Conservation (phyloP, 2,888 invertebrate species). For the Drosophila infuscata region DNA sequence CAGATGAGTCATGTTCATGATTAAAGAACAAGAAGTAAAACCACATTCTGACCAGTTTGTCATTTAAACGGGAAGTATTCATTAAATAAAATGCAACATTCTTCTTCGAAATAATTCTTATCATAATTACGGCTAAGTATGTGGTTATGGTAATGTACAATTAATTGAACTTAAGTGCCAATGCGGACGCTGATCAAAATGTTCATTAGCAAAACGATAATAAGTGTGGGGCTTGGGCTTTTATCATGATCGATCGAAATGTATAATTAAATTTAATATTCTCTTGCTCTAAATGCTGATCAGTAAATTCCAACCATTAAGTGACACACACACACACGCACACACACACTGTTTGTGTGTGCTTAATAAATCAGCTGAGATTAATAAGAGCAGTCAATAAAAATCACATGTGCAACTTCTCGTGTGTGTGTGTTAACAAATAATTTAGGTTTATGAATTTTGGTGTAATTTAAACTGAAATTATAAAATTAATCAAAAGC, state of each 20-base stretch:
- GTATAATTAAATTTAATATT: conserved; percentile 28
- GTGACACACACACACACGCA: background rate
- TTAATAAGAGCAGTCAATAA: conserved; percentile 26
- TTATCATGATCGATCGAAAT: conserved; percentile 21
- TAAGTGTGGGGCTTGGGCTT: conserved; percentile 13
- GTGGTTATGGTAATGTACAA: conserved; percentile 19
- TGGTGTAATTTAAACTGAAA: conserved; percentile 59
- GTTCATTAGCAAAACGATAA: conserved; percentile 43
- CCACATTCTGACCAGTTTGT: background rate
- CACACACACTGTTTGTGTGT: background rate
- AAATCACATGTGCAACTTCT: conserved; percentile 12
- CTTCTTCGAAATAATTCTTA: background rate
- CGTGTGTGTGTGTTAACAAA: conserved; percentile 40
- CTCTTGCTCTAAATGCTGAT: conserved; percentile 11
- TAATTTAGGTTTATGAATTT: conserved; percentile 47
- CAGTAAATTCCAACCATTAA: conserved; percentile 4
- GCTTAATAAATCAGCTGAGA: conserved; percentile 33
- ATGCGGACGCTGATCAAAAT: conserved; percentile 23
- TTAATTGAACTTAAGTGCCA: conserved; percentile 14
- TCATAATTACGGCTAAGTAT: background rate
- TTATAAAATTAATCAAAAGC: conserved; percentile 64
- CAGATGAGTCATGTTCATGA: conserved; percentile 1
- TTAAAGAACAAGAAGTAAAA: background rate
- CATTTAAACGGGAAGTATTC: background rate
- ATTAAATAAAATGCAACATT: background rate